Conservation (phyloP, 1,140 invertebrate genomes). For the Copidosoma floridanum region DNA sequence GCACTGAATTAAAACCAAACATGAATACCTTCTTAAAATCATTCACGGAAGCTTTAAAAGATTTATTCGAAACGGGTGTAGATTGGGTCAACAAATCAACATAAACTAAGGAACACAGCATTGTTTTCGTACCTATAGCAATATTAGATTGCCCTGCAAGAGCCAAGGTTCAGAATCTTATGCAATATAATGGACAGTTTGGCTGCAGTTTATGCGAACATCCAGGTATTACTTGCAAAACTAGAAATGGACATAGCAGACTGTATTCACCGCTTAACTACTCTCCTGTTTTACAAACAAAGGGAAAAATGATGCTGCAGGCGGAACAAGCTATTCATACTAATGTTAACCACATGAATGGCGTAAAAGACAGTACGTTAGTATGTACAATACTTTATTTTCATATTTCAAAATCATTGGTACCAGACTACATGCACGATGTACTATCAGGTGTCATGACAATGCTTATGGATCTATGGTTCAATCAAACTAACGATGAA, state of each 20-base stretch:
- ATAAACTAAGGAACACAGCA: background rate
- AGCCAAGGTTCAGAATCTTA: background rate
- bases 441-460: conserved; percentile 9
- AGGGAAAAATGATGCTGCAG: background rate
- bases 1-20: conserved; percentile 9
- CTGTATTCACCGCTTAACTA: background rate
- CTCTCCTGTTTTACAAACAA: background rate
- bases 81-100: background rate
- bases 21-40: conserved; percentile 22
- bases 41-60: conserved; percentile 9
- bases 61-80: conserved; percentile 7
- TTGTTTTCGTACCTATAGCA: conserved; percentile 2
- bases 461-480: conserved; percentile 16
- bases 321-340: background rate
- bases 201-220: conserved; percentile 13
- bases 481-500: conserved; percentile 2
- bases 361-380: conserved; percentile 7
- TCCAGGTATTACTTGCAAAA: conserved; percentile 4
- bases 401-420: conserved; percentile 3
- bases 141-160: conserved; percentile 8
- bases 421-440: conserved; percentile 22
- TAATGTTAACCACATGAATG: conserved; percentile 4
- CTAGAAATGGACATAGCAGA: background rate
- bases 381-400: conserved; percentile 6
- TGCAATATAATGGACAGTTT: conserved; percentile 13